Evolutionary conservation across 1,140 invertebrate genomes (phyloP), one percentile per base, ranked within the genome.

Genomic region (Sarcophaga bullata): DNA sequence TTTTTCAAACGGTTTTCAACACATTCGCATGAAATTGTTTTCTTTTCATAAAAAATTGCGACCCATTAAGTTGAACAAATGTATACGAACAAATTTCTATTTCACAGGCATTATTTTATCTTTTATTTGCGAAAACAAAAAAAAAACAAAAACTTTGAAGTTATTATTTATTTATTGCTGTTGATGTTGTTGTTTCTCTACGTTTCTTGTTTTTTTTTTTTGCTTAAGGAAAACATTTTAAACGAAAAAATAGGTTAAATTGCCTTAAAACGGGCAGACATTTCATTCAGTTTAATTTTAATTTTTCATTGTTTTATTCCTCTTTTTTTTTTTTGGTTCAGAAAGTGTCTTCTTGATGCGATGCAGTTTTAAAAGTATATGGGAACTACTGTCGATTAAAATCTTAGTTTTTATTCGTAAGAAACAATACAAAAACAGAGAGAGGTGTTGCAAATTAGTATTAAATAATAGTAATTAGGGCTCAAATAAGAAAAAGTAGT

Each of bases 81-180:
- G 62, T 68, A n/a, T n/a, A n/a, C n/a, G n/a, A 68, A 68, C 62
- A 68, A 19, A 19, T 68, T 68, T 68, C 17, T 68, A 68, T 68
- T 68, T 68, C 62, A 68, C 62, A 68, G 62, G n/a, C 10, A 68
- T 68, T 68, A 19, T 9, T 52, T 52, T 13, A 13, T 13, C 50
- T 52, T 52, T 19, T 68, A 37, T 17, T 68, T 68, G 6, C 58
- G 6, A 68, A 68, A 7, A n/a, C 8, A 52, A 52, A 52, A 19
- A n/a, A 68, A 68, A 68, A 17, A 62, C 58, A 62, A 62, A 6
- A 68, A 68, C 19, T 62, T 37, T 37, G 25, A 37, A 37, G 25
- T 37, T 37, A 37, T 37, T 37, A 37, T 37, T 37, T 37, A 37
- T 37, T 37, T 37, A 37, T 37, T 37, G 25, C 1, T 37, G 25